Conservation (phyloP, 1,140 invertebrate genomes). For the Bactericera cockerelli region DNA sequence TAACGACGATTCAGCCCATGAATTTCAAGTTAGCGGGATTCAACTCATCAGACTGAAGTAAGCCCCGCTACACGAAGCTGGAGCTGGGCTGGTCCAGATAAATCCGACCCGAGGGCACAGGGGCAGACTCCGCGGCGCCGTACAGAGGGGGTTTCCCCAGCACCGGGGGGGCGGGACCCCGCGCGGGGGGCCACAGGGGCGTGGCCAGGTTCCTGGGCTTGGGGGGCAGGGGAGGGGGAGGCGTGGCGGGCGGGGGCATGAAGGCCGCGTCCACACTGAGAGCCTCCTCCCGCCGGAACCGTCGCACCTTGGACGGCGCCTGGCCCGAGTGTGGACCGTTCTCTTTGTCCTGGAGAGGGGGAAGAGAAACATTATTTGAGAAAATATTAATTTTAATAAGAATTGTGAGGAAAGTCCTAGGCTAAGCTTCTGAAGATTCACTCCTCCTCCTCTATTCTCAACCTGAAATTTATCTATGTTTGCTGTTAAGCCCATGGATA, state of each 20-base stretch:
- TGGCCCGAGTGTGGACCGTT: conserved; percentile 23
- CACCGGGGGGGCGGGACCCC: background rate
- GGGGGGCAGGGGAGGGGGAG: conserved; percentile 23
- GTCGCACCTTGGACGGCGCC: conserved; percentile 22
- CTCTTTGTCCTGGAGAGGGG: conserved; percentile 24
- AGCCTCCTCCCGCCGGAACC: conserved; percentile 19
- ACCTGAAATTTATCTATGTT: no score
- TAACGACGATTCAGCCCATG: no score
- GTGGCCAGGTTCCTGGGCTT: conserved; percentile 23
- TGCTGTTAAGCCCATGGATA: no score
- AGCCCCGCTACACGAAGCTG: conserved; percentile 38
- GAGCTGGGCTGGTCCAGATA: conserved; percentile 44
- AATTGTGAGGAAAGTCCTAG: conserved; percentile 8
- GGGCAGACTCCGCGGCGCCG: background rate
- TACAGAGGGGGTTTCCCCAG: conserved; percentile 4
- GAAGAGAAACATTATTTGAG: background rate
- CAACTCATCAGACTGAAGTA: no score
- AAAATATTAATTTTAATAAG: conserved; percentile 13
- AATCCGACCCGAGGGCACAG: conserved; percentile 25
- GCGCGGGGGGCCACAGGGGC: background rate
- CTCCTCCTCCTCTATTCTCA: no score
- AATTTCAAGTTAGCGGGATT: no score
- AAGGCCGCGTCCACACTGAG: conserved; percentile 13
- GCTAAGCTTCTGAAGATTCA: no score
- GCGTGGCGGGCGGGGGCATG: background rate